A percentile compares a stretch with the other conserved stretches of the same genome.
These are phyloP conservation scores for Camarhynchus parvulus DNA, from an alignment of 2,113 vertebrate species.

Conservation along the genomic window DNA sequence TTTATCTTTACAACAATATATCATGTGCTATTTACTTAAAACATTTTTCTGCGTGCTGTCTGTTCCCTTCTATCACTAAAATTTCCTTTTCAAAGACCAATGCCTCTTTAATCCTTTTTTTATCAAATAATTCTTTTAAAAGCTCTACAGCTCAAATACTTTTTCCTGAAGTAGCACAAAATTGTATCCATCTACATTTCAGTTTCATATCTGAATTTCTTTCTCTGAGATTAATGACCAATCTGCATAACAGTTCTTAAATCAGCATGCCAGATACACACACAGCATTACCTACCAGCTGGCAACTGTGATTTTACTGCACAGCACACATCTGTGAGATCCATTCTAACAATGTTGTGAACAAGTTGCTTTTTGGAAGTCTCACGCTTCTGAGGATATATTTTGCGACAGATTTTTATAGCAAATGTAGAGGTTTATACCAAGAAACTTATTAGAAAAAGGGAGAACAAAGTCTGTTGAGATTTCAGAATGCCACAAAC, in stretches of 20 bases:
- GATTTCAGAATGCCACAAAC: background rate
- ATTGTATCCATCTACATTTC: background rate
- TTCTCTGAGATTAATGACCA: background rate
- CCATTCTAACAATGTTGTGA: background rate
- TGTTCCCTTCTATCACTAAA: background rate
- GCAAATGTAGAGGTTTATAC: background rate
- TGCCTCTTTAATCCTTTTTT: conserved; percentile 3
- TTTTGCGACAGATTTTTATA: background rate
- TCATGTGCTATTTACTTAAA: background rate
- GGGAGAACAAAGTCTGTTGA: background rate
- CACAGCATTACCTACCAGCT: background rate
- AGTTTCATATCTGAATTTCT: background rate
- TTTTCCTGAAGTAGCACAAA: background rate
- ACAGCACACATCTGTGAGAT: background rate
- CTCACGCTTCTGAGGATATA: background rate
- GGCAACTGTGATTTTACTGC: background rate
- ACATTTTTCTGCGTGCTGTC: background rate
- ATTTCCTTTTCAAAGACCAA: background rate
- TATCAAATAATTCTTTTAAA: background rate
- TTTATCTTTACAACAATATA: background rate
- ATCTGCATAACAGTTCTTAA: background rate
- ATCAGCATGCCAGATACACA: background rate
- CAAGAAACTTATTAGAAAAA: background rate
- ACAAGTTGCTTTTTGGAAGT: background rate
- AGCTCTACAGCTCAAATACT: background rate